A percentile compares a stretch with the other conserved stretches of the same genome.
These are phyloP conservation scores for Rhorus exstirpatorius DNA, from an alignment of 2,888 invertebrate genomes.

Conservation along the genomic window DNA sequence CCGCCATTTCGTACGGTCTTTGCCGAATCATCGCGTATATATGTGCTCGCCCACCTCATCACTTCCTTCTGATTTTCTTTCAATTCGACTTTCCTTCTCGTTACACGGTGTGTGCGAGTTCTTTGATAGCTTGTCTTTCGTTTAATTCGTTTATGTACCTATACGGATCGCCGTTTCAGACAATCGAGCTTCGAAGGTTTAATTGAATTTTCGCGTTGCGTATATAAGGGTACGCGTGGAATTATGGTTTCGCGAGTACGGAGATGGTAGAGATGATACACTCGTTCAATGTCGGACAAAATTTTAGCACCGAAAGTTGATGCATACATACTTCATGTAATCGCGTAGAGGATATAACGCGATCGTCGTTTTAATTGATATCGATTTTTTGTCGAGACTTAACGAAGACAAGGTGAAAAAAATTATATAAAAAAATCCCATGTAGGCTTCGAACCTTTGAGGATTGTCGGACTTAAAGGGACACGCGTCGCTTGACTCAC, in stretches of 20 bases:
- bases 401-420: neutral
- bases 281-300: neutral
- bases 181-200: conserved; percentile 7
- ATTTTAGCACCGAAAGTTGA: neutral
- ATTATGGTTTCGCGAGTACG: neutral
- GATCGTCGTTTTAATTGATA: neutral
- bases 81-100: neutral
- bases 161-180: neutral
- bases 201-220: neutral
- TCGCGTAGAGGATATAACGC: neutral
- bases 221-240: neutral
- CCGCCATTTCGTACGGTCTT: conserved; percentile 31
- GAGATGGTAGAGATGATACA: neutral
- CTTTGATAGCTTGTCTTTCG: conserved; percentile 13
- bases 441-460: neutral
- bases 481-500: conserved; percentile 5
- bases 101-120: neutral
- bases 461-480: neutral
- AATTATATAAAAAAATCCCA: too few relatives aligned
- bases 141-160: neutral
- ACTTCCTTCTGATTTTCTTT: conserved; percentile 41
- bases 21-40: conserved; percentile 41
- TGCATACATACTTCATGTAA: neutral
- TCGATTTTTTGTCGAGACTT: neutral
- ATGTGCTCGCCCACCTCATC: neutral